Percentiles rank a stretch among this genome's conserved stretches.
Evolutionary conservation across 2,888 invertebrate genomes (phyloP).

Genomic region (Sphaerophoria taeniata): DNA sequence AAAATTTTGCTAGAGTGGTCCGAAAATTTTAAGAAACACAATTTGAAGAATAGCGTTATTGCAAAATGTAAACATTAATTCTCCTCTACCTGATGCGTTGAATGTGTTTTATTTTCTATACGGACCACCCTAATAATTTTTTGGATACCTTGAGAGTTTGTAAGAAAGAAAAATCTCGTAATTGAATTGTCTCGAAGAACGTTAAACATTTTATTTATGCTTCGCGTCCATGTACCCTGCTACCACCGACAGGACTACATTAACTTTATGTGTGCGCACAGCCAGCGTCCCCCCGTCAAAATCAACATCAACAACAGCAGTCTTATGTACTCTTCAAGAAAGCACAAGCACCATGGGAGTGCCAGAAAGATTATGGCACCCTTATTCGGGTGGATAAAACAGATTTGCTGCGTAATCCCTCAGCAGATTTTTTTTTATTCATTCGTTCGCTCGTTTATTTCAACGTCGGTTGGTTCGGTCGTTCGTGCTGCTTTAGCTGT

Average conservation of each 20-base stretch:
- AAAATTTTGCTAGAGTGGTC: no score
- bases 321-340: slow-evolving; percentile 12
- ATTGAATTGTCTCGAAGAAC: slow-evolving; percentile 73
- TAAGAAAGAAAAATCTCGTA: slow-evolving; percentile 46
- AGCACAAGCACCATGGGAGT: slow-evolving; percentile 52
- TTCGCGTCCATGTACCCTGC: not conserved
- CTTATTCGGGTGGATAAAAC: slow-evolving; percentile 74
- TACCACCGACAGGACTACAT: slow-evolving; percentile 59
- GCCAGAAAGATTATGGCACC: slow-evolving; percentile 72
- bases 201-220: slow-evolving; percentile 73
- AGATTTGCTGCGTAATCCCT: slow-evolving; percentile 75
- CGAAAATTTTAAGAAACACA: no score
- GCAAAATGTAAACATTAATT: no score
- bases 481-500: slow-evolving; percentile 24
- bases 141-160: not conserved
- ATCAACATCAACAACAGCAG: not conserved
- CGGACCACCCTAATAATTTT: no score
- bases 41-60: no score
- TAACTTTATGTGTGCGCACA: slow-evolving; percentile 60
- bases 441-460: not conserved
- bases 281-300: not conserved
- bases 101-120: no score
- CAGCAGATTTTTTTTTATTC: slow-evolving; percentile 44
- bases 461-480: not conserved
- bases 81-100: no score